Evolutionary conservation across 1,140 invertebrate species (phyloP).

Genomic region (Scaptomyza pallida): DNA sequence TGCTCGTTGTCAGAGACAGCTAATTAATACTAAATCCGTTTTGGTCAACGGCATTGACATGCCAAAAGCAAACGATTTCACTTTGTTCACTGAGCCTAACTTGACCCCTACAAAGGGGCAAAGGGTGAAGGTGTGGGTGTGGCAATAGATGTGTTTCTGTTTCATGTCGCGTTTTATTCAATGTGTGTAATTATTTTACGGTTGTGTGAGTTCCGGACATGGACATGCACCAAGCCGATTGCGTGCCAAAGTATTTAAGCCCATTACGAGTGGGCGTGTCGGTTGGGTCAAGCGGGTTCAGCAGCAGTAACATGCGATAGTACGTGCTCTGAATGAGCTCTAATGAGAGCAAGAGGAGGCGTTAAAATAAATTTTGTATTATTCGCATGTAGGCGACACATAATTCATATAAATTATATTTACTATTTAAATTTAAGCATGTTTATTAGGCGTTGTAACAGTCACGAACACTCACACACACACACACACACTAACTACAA

Average conservation of each 20-base stretch:
- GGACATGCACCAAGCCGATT: constrained; percentile 52
- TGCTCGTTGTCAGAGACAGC: constrained; percentile 55
- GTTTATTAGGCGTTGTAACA: constrained; percentile 41
- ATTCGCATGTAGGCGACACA: constrained; percentile 49
- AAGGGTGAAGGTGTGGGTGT: too few species aligned
- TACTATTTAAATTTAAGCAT: constrained; percentile 74
- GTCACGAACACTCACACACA: background rate
- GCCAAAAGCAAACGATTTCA: constrained; percentile 52
- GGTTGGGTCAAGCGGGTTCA: background rate
- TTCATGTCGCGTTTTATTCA: constrained; percentile 70
- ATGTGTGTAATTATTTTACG: constrained; percentile 77
- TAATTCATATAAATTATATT: constrained; percentile 73
- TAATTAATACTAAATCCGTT: constrained; percentile 79
- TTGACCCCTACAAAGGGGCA: background rate
- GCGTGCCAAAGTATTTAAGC: constrained; percentile 52
- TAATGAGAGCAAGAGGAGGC: constrained; percentile 60
- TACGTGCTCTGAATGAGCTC: constrained; percentile 60
- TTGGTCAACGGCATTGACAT: constrained; percentile 71
- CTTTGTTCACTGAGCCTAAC: constrained; percentile 13
- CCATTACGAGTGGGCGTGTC: constrained; percentile 19
- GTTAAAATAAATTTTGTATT: constrained; percentile 55
- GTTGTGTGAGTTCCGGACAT: constrained; percentile 35
- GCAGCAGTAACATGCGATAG: background rate
- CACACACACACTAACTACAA: constrained; percentile 38
- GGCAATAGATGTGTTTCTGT: constrained; percentile 30